phyloP scores from a whole-genome alignment of 2,113 vertebrate species.

The Urocitellus parryii region DNA sequence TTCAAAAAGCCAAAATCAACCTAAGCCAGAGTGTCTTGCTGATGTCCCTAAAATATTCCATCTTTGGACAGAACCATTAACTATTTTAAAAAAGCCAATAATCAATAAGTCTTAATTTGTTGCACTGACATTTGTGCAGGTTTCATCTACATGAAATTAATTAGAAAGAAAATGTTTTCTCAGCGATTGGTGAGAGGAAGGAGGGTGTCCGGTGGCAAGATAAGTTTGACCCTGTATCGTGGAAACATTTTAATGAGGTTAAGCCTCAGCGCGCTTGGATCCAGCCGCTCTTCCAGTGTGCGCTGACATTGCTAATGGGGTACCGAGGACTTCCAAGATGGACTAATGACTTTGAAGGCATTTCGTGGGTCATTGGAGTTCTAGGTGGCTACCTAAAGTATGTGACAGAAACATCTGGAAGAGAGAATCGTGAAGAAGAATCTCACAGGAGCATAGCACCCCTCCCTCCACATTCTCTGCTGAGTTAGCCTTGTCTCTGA shows the following conservation, averaged over 20 bases:
- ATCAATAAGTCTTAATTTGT: conserved; percentile 89
- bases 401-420: conserved; percentile 31
- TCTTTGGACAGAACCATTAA: conserved; percentile 80
- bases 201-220: conserved; percentile 73
- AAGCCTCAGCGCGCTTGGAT: conserved; percentile 59
- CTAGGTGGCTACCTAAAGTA: neutral
- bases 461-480: conserved; percentile 37
- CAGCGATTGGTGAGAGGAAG: conserved; percentile 68
- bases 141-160: conserved; percentile 87
- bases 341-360: conserved; percentile 57
- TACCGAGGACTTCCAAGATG: conserved; percentile 64
- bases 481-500: conserved; percentile 69
- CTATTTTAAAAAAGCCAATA: conserved; percentile 86
- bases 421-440: conserved; percentile 18
- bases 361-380: conserved; percentile 24
- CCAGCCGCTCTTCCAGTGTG: conserved; percentile 56
- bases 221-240: conserved; percentile 85
- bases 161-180: conserved; percentile 85
- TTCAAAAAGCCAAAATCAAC: conserved; percentile 50
- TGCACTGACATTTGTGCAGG: conserved; percentile 86
- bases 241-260: conserved; percentile 83
- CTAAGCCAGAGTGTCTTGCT: conserved; percentile 73
- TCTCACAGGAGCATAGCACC: neutral
- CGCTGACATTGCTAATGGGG: conserved; percentile 72
- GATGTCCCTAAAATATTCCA: conserved; percentile 82